A percentile compares a stretch with the other conserved stretches of the same genome.
These are phyloP conservation scores for Formica exsecta DNA, from an alignment of 1,140 invertebrate genomes.

Conservation along the genomic window DNA sequence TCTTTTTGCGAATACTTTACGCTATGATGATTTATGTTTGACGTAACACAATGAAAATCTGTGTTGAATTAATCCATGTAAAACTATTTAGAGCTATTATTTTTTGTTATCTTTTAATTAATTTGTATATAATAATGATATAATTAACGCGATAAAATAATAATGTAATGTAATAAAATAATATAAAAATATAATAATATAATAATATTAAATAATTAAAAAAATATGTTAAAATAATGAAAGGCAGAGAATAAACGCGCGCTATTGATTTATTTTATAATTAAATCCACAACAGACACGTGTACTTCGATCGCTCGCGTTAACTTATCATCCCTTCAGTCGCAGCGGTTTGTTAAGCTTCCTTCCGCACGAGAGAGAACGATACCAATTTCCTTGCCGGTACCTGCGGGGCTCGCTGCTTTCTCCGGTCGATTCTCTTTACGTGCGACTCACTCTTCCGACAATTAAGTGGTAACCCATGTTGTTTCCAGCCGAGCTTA, in stretches of 20 bases:
- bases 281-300: slow-evolving; percentile 16
- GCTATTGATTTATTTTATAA: slow-evolving; percentile 16
- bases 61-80: too few relatives aligned
- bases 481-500: slow-evolving; percentile 40
- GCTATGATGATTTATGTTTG: not conserved
- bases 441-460: slow-evolving; percentile 20
- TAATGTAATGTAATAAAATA: not conserved
- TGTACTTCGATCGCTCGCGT: not conserved
- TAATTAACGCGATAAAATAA: not conserved
- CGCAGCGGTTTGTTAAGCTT: slow-evolving; percentile 40
- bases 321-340: slow-evolving; percentile 45
- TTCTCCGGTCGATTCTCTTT: slow-evolving; percentile 30
- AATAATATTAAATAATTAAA: not conserved
- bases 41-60: not conserved
- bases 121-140: not conserved
- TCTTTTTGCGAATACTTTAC: not conserved
- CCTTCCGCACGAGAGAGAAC: slow-evolving; percentile 35
- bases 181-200: not conserved
- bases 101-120: not conserved
- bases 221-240: not conserved
- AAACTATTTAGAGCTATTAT: not conserved
- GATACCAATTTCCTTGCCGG: slow-evolving; percentile 39
- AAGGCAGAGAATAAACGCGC: not conserved
- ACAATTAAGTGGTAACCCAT: slow-evolving; percentile 58
- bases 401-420: slow-evolving; percentile 11